These are phyloP conservation scores for Lepeophtheirus salmonis DNA, from an alignment of 1,140 invertebrate genomes.

Conservation along the genomic window DNA sequence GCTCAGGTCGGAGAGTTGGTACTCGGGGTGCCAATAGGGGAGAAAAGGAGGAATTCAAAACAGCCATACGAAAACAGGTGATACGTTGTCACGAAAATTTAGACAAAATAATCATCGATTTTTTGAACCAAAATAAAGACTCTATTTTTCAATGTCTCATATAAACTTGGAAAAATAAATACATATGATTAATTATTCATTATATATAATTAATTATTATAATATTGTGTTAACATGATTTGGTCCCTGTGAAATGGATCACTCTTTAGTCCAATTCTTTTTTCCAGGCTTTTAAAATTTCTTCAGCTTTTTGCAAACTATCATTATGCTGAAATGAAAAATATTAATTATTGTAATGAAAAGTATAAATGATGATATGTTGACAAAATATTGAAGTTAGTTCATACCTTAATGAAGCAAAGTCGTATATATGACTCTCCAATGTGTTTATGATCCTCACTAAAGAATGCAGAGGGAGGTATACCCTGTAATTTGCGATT, in stretches of 20 bases:
- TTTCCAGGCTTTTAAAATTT: constrained; percentile 31
- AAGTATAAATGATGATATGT: constrained; percentile 2
- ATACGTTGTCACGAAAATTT: constrained; percentile 1
- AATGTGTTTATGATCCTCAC: constrained; percentile 51
- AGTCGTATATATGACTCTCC: constrained; percentile 68
- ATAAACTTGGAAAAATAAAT: neutral
- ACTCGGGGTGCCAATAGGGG: constrained; percentile 10
- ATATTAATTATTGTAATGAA: no score
- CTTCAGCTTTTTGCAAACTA: constrained; percentile 45
- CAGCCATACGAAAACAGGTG: constrained; percentile 3
- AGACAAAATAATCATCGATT: constrained; percentile 3
- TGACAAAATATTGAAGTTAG: neutral
- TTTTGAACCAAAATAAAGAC: constrained; percentile 2
- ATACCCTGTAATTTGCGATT: constrained; percentile 81
- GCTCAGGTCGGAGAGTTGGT: neutral
- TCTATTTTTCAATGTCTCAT: constrained; percentile 6
- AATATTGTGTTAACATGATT: no score
- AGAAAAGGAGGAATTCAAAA: constrained; percentile 7
- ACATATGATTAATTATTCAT: neutral
- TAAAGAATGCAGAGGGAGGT: constrained; percentile 84
- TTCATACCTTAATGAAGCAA: constrained; percentile 74
- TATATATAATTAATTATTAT: no score
- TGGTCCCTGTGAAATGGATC: no score
- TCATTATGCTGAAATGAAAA: no score
- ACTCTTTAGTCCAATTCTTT: neutral